Percentiles rank a stretch among this genome's conserved stretches.
phyloP scores from a whole-genome alignment of 30 jellyfish, hydroid and myxozoan species.

The Aurelia coerulea region DNA sequence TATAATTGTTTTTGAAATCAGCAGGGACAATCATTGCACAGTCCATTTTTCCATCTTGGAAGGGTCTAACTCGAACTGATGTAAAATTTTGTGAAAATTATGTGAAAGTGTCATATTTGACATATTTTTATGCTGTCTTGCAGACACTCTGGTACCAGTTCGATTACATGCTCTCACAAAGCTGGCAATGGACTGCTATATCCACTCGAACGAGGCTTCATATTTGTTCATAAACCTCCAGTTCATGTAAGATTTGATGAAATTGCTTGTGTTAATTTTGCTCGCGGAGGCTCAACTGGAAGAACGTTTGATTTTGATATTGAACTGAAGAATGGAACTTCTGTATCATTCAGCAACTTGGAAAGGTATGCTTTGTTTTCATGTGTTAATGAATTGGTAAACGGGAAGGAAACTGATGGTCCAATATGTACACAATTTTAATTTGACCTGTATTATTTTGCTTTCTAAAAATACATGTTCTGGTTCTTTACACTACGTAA shows the following conservation, averaged over 20 bases:
- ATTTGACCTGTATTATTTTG: no score
- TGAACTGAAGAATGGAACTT: slow-evolving; percentile 84
- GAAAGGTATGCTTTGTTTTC: slow-evolving; percentile 70
- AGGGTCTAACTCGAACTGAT: no score
- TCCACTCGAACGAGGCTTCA: slow-evolving; percentile 96
- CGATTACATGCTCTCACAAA: slow-evolving; percentile 89
- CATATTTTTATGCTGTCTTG: no score
- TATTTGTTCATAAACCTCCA: slow-evolving; percentile 97
- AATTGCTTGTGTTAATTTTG: slow-evolving; percentile 84
- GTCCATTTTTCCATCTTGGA: no score
- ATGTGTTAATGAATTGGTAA: not conserved
- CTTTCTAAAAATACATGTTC: no score
- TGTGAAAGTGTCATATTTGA: no score
- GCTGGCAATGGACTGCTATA: slow-evolving; percentile 96
- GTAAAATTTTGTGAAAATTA: no score
- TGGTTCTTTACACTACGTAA: no score
- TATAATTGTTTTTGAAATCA: no score
- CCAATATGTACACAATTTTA: not conserved
- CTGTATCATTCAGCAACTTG: slow-evolving; percentile 86
- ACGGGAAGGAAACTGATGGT: not conserved
- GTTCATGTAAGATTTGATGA: slow-evolving; percentile 94
- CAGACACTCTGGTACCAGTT: slow-evolving; percentile 90
- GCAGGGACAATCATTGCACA: no score
- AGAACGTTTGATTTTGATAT: slow-evolving; percentile 94
- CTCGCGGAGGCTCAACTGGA: slow-evolving; percentile 98